Evolutionary conservation across 2,113 vertebrate species (phyloP).

Genomic region (Poecile atricapillus): DNA sequence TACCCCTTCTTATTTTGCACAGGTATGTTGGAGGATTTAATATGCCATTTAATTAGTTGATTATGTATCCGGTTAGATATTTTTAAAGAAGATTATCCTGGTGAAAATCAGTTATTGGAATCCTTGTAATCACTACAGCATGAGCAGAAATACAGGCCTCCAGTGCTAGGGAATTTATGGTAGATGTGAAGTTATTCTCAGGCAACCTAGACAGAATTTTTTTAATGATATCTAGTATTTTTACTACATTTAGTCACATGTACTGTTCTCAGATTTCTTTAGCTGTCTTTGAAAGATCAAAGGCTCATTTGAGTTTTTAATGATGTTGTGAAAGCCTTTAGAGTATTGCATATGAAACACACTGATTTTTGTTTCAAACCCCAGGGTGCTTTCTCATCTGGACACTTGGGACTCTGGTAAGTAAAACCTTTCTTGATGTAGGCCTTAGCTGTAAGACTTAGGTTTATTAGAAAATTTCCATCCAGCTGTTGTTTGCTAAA

Average conservation of each 20-base stretch:
- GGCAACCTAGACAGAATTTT: not conserved
- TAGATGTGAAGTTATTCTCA: not conserved
- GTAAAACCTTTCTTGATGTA: constrained; percentile 3
- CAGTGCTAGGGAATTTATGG: not conserved
- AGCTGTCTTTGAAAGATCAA: not conserved
- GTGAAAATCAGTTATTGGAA: not conserved
- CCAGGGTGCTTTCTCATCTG: constrained; percentile 85
- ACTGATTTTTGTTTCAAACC: constrained; percentile 18
- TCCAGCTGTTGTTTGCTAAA: not conserved
- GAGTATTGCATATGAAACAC: not conserved
- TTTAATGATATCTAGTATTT: not conserved
- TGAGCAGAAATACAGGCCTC: not conserved
- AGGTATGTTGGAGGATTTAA: not conserved
- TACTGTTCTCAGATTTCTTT: not conserved
- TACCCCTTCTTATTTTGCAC: not conserved
- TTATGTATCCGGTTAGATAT: not conserved
- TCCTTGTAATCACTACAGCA: not conserved
- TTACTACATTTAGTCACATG: not conserved
- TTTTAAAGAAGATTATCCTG: not conserved
- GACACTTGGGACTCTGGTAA: constrained; percentile 82
- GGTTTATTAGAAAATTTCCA: not conserved
- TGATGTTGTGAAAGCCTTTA: not conserved
- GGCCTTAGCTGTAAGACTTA: not conserved
- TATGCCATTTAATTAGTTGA: not conserved
- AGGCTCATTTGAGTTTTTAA: not conserved